Conservation (phyloP, 2,888 invertebrate genomes). For the Lingula anatina region DNA sequence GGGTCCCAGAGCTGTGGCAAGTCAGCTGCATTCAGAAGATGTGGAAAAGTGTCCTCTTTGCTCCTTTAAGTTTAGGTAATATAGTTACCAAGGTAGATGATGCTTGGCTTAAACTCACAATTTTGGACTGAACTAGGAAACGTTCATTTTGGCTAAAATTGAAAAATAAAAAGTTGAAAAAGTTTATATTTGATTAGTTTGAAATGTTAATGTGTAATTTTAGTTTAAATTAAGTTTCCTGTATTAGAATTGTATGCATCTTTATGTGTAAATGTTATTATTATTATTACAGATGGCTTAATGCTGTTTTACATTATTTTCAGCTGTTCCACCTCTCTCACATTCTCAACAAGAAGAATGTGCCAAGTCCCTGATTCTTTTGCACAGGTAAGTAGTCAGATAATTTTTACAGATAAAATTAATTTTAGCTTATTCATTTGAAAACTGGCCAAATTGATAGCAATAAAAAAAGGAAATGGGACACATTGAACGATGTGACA, state of each 20-base stretch:
- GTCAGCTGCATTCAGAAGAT: slow-evolving; percentile 21
- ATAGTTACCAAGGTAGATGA: background rate
- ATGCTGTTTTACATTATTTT: too few species aligned
- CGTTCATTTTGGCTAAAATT: too few species aligned
- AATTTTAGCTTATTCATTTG: too few species aligned
- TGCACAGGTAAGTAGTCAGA: slow-evolving; percentile 27
- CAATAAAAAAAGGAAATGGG: too few species aligned
- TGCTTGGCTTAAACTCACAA: background rate
- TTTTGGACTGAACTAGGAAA: background rate
- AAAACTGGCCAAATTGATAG: too few species aligned
- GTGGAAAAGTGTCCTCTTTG: slow-evolving; percentile 26
- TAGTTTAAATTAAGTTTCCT: background rate
- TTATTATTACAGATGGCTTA: too few species aligned
- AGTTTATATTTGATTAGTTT: too few species aligned
- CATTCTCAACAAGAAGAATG: slow-evolving; percentile 22
- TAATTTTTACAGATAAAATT: too few species aligned
- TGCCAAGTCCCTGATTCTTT: slow-evolving; percentile 25
- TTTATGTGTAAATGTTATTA: too few species aligned
- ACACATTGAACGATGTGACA: too few species aligned
- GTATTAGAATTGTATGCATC: too few species aligned
- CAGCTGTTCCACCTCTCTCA: slow-evolving; percentile 25
- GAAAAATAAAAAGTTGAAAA: too few species aligned
- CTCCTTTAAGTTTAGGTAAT: slow-evolving; percentile 1
- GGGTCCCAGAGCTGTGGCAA: slow-evolving; percentile 26
- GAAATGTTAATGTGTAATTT: background rate